phyloP scores from a whole-genome alignment of 2,797 vertebrate genomes.

The Microhierax caerulescens region DNA sequence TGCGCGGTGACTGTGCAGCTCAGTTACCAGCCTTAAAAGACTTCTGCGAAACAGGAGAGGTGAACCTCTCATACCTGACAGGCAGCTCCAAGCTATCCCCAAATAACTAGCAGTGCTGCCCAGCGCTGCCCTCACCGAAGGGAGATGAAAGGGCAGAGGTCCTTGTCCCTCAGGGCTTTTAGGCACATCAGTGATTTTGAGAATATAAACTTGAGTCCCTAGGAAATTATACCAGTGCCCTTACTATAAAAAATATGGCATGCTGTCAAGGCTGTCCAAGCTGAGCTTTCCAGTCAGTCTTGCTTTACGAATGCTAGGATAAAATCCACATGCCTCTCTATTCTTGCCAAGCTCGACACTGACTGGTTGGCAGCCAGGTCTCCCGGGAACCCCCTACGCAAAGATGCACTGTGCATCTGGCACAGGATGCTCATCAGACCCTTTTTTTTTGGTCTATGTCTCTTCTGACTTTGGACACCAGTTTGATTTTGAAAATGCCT shows the following conservation, averaged over 20 bases:
- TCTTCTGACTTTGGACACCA: neutral
- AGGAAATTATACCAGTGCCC: neutral
- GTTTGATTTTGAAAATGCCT: neutral
- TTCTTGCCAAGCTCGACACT: neutral
- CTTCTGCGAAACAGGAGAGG: neutral
- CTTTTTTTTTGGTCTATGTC: neutral
- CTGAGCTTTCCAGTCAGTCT: neutral
- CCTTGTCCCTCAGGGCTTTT: neutral
- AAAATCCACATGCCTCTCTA: accelerated
- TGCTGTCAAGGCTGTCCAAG: neutral
- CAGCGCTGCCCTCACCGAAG: neutral
- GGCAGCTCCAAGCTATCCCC: neutral
- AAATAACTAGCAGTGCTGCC: neutral
- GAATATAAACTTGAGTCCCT: neutral
- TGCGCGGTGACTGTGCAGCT: neutral
- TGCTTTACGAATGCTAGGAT: neutral
- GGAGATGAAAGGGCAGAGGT: neutral
- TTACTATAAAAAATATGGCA: neutral
- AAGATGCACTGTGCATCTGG: neutral
- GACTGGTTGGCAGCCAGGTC: neutral
- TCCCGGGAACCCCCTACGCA: neutral
- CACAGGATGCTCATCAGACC: neutral
- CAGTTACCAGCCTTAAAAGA: neutral
- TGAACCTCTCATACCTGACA: neutral
- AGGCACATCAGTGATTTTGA: neutral